Evolutionary conservation across 1,140 invertebrate genomes (phyloP).

Genomic region (Chlorops oryzae): DNA sequence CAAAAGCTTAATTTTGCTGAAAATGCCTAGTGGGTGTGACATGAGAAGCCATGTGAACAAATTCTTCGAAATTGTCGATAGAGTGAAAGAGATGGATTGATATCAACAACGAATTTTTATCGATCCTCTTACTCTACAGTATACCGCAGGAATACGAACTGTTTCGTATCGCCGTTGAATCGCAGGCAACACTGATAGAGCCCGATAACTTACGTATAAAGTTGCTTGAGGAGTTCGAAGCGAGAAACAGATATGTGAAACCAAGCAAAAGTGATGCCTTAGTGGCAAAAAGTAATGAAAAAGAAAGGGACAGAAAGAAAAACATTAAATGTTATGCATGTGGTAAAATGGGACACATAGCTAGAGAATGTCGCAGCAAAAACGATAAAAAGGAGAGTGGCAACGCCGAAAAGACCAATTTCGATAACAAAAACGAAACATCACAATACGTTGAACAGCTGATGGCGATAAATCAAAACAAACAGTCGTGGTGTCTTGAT

Average conservation of each 20-base stretch:
- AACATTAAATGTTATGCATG: background rate
- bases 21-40: slow-evolving; percentile 27
- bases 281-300: no score
- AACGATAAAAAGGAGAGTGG: no score
- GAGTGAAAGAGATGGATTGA: slow-evolving; percentile 20
- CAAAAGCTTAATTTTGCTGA: slow-evolving; percentile 16
- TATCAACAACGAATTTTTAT: slow-evolving; percentile 21
- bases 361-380: background rate
- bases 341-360: slow-evolving; percentile 3
- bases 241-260: slow-evolving; percentile 9
- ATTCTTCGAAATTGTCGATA: slow-evolving; percentile 28
- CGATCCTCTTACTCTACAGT: slow-evolving; percentile 22
- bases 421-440: no score
- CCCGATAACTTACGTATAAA: slow-evolving; percentile 23
- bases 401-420: no score
- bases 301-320: no score
- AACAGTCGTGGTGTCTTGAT: slow-evolving; percentile 11
- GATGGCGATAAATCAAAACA: background rate
- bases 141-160: slow-evolving; percentile 21
- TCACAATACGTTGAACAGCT: background rate
- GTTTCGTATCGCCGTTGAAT: slow-evolving; percentile 26
- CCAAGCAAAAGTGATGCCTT: background rate
- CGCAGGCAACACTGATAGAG: slow-evolving; percentile 23
- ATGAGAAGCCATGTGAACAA: slow-evolving; percentile 24
- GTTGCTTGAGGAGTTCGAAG: slow-evolving; percentile 23